Conservation (phyloP, 2,888 invertebrate species). For the Lissocephala sabroskyi region DNA sequence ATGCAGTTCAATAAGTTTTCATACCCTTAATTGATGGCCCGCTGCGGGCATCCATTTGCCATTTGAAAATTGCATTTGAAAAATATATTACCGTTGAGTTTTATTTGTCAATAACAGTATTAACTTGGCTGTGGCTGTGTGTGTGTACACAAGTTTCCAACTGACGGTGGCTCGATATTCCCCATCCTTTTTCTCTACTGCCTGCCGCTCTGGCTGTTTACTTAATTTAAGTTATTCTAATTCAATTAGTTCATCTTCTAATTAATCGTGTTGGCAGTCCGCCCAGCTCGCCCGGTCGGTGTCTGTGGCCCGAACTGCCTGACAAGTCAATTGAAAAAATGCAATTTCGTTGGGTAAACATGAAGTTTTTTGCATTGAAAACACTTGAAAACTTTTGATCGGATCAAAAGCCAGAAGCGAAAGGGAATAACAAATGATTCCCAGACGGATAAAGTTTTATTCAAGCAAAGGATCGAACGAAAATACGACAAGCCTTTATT, state of each 20-base stretch:
- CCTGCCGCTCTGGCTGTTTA: slow-evolving; percentile 34
- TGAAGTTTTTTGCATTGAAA: no score
- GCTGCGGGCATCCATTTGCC: slow-evolving; percentile 32
- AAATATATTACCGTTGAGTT: slow-evolving; percentile 29
- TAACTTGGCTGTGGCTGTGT: slow-evolving; percentile 16
- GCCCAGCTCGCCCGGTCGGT: slow-evolving; percentile 14
- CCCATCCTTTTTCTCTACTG: background rate
- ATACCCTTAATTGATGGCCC: slow-evolving; percentile 65
- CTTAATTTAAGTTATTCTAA: slow-evolving; percentile 65
- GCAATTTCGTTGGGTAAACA: slow-evolving; percentile 52
- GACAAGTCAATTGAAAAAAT: slow-evolving; percentile 55
- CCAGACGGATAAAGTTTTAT: no score
- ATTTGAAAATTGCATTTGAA: slow-evolving; percentile 49
- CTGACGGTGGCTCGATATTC: no score
- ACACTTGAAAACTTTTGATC: no score
- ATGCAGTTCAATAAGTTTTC: slow-evolving; percentile 62
- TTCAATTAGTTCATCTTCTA: slow-evolving; percentile 57
- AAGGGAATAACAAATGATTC: no score
- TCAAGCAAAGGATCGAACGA: no score
- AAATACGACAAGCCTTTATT: no score
- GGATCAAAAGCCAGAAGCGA: no score
- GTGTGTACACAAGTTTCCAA: slow-evolving; percentile 10
- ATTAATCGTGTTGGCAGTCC: slow-evolving; percentile 43
- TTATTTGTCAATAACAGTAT: slow-evolving; percentile 46
- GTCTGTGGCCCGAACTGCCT: background rate